These are phyloP conservation scores for Eospalax fontanierii DNA, from an alignment of 2,797 vertebrate species.

Conservation along the genomic window DNA sequence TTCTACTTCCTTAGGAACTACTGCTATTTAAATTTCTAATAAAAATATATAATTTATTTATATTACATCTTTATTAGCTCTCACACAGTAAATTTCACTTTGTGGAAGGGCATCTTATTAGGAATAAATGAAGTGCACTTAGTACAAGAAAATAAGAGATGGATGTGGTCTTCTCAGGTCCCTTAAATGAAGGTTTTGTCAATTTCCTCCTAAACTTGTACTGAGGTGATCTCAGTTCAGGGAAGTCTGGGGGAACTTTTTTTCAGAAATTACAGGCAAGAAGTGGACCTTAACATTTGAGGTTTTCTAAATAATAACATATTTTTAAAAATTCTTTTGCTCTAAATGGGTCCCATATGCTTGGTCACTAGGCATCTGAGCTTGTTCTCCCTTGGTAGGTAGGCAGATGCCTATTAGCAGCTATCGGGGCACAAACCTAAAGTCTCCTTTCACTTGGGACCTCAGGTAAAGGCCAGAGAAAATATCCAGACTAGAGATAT, in stretches of 20 bases:
- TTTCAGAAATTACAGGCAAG: constrained; percentile 38
- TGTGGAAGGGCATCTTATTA: constrained; percentile 84
- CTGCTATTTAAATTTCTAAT: not conserved
- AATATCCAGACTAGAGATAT: not conserved
- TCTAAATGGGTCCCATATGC: not conserved
- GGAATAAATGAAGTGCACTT: constrained; percentile 91
- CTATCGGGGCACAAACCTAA: not conserved
- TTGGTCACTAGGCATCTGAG: not conserved
- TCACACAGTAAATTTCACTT: constrained; percentile 84
- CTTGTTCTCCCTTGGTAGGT: not conserved
- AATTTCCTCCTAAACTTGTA: not conserved
- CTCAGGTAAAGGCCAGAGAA: not conserved
- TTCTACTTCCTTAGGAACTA: not conserved
- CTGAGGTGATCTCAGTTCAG: not conserved
- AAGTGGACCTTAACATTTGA: not conserved
- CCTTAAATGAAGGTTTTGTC: not conserved
- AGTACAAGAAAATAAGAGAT: constrained; percentile 77
- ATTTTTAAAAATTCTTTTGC: not conserved
- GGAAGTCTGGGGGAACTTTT: not conserved
- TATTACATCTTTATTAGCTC: constrained; percentile 86
- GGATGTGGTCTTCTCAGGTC: not conserved
- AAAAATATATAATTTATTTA: constrained; percentile 89
- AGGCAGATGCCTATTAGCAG: not conserved
- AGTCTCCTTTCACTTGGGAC: not conserved
- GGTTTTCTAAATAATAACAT: constrained; percentile 14